phyloP scores from a whole-genome alignment of 2,113 vertebrate genomes.

The human region DNA sequence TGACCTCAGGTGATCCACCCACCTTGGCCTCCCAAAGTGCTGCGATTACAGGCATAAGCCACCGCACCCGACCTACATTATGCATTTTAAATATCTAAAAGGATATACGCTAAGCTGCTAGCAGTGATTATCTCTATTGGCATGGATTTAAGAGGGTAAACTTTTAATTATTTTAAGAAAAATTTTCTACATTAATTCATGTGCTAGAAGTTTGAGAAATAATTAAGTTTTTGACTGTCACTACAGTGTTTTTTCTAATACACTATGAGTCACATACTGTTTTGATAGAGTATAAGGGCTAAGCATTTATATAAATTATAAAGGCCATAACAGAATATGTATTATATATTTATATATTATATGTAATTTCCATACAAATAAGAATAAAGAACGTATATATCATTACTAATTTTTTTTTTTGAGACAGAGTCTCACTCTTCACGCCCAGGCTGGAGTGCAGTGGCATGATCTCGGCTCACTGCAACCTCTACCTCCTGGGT shows the following conservation, averaged over 20 bases:
- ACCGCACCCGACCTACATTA: neutral
- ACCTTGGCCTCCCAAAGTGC: too few relatives aligned
- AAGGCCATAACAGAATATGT: neutral
- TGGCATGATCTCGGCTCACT: too few relatives aligned
- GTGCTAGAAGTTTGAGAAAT: neutral
- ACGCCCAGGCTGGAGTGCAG: too few relatives aligned
- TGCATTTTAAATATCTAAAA: neutral
- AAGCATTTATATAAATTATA: neutral
- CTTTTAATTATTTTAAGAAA: neutral
- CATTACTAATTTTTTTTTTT: neutral
- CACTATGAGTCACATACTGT: neutral
- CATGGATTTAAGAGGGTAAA: neutral
- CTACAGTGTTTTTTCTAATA: neutral
- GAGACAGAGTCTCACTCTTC: too few relatives aligned
- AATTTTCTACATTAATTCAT: neutral
- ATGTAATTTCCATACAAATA: neutral
- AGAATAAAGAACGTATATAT: neutral
- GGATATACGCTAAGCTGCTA: neutral
- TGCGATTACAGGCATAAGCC: too few relatives aligned
- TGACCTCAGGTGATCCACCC: too few relatives aligned
- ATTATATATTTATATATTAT: neutral
- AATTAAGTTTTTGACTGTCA: neutral
- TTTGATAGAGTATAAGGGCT: neutral
- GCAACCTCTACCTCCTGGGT: too few relatives aligned
- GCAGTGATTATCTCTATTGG: neutral